Percentiles rank a stretch among this genome's conserved stretches.
Evolutionary conservation across 2,888 invertebrate genomes (phyloP).

Genomic region (Serripes groenlandicus): DNA sequence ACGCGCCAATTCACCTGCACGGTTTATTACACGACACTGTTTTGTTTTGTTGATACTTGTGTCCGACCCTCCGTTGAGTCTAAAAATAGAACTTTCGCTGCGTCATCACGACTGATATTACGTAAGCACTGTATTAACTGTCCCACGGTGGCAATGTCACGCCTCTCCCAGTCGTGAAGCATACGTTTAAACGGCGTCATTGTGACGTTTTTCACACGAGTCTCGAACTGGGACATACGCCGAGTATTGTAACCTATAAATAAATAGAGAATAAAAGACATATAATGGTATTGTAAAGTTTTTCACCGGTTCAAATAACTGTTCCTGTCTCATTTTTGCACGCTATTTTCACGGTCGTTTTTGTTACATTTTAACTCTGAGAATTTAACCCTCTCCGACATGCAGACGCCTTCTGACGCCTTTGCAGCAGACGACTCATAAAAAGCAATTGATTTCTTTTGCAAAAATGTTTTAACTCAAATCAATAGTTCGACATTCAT

Average conservation of each 20-base stretch:
- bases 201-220: constrained; percentile 56
- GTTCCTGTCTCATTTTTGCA: too few species aligned
- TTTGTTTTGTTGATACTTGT: constrained; percentile 36
- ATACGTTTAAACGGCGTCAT: constrained; percentile 70
- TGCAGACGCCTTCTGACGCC: too few species aligned
- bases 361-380: too few species aligned
- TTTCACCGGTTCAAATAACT: neutral
- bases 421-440: too few species aligned
- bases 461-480: too few species aligned
- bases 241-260: constrained; percentile 76
- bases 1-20: too few species aligned
- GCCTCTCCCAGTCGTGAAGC: constrained; percentile 76
- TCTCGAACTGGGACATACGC: constrained; percentile 71
- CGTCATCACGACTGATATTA: constrained; percentile 76
- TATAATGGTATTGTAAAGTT: neutral
- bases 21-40: constrained; percentile 18
- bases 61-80: constrained; percentile 65
- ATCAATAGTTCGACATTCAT: too few species aligned
- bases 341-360: too few species aligned
- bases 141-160: constrained; percentile 73
- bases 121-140: constrained; percentile 74
- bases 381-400: too few species aligned
- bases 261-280: constrained; percentile 1
- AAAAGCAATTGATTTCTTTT: too few species aligned
- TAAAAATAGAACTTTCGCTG: constrained; percentile 66